Base-by-base conservation (phyloP, 2,888 invertebrate species). In the Ophioninae sp. region DNA sequence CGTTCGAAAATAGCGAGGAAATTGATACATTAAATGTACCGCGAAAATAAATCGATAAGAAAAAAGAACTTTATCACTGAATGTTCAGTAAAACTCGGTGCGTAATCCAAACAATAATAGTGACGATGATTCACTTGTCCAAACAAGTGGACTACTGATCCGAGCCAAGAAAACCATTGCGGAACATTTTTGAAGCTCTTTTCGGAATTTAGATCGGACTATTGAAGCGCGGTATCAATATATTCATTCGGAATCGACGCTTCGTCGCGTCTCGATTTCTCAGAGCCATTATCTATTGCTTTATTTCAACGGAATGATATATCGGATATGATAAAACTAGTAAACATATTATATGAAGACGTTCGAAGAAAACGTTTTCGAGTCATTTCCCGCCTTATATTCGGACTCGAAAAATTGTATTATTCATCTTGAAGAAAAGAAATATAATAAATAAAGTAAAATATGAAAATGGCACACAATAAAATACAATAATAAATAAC, bases 211-310 rank as follows among this genome's bases (percentile, higher is more conserved):
- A n/a, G 6, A 65, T 37, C n/a, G n/a, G n/a, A n/a, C n/a, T n/a
- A n/a, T n/a, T n/a, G n/a, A 39, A 39, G 3, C 6, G 9, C 10
- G 10, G 10, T 22, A n/a, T 59, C 58, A 30, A 59, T 39, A 59
- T 58, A 59, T 20, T n/a, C 20, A 6, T 71, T 1, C 13, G 20
- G 10, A 71, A 20, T 71, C 37, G 23, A 71, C 6, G 17, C 30
- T 71, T 56, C 37, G 37, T 71, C 37, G n/a, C 13, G 30, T 59
- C 71, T 59, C 39, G 58, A 72, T 39, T 59, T 59, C 39, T 39
- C 39, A 59, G 59, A 30, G 39, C 17, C 7, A 20, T 59, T 59
- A 59, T 59, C 58, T 10, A 39, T 22, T 9, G 13, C 3, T 58
- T 39, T 59, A 59, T 71, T 71, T 58, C 37, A 58, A 30, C 58